Base-by-base conservation (phyloP, 2,888 invertebrate species). In the Ophonus ardosiacus region DNA sequence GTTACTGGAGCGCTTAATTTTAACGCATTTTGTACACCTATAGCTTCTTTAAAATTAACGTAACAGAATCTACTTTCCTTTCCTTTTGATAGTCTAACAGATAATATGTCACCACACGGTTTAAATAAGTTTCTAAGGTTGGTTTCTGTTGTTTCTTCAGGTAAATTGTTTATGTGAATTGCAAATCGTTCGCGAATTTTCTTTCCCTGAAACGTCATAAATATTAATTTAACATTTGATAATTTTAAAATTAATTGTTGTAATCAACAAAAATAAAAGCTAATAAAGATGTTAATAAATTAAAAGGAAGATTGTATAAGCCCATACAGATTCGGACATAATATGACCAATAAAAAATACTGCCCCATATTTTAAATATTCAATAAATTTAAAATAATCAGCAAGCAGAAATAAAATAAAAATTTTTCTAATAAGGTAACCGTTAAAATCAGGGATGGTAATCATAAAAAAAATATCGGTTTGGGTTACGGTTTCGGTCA, bases 11-110 rank as follows among this genome's bases (percentile, higher is more conserved):
- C 6, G n/a, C 13, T 8, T 17, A 76, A 10, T n/a, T 76, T 57
- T 51, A 56, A 7, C 6, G 76, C 76, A 0, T 76, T 56, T 56
- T 8, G 6, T 21, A 76, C 76, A n/a, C 10, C 13, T 1, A 0
- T 3, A 6, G 56, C 21, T 18, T 17, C 13, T 56, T 10, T 21
- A 90, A 86, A 91, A 90, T 79, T 90, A 88, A 91, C 90, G 91
- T 87, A 91, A 88, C 87, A 89, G 59, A 18, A 17, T 88, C 87
- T 31, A 31, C 31, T 89, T 89, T 65, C 17, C 10, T 65, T 5
- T 4, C 43, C 40, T 43, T 15, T 0, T 7, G 0, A 0, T 10
- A 74, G 0, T 18, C 51, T 40, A 74, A 43, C 21, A 10, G 51
- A 40, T 43, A 24, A 5, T 21, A 76, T 76, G 5, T 56, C 24